These are phyloP conservation scores for Anthoscopus minutus DNA, from an alignment of 2,113 vertebrate species.

Conservation along the genomic window DNA sequence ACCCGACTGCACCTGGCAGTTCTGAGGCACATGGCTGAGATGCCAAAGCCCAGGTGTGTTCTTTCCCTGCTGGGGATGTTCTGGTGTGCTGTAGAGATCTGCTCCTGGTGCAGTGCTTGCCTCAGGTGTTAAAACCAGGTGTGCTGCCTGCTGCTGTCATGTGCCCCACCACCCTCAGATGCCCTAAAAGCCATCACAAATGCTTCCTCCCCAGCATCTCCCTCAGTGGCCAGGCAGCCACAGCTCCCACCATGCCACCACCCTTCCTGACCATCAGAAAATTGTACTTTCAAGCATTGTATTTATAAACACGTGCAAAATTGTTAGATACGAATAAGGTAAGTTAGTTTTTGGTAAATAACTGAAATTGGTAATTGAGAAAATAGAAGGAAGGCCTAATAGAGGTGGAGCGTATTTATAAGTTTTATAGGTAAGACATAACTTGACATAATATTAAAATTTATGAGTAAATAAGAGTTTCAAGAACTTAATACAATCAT, in stretches of 20 bases:
- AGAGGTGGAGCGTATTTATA: background rate
- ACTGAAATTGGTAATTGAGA: background rate
- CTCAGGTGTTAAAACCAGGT: background rate
- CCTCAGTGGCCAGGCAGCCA: background rate
- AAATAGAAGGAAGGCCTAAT: background rate
- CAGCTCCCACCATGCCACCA: background rate
- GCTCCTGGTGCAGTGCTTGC: background rate
- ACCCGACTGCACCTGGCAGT: background rate
- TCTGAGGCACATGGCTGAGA: background rate
- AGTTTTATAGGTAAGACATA: background rate
- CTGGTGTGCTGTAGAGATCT: background rate
- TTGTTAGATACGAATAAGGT: background rate
- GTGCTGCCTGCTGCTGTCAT: background rate
- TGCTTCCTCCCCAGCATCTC: background rate
- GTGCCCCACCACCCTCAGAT: background rate
- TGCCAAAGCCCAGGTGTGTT: accelerated
- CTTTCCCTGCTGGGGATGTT: background rate
- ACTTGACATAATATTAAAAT: background rate
- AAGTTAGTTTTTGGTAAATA: background rate
- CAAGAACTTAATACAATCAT: background rate
- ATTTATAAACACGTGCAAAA: background rate
- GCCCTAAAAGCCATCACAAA: background rate
- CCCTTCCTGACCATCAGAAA: background rate
- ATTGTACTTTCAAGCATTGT: background rate
- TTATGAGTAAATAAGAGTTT: background rate